Evolutionary conservation across 2,797 vertebrate genomes (phyloP), one percentile per base, ranked within the genome.

Genomic region (Aratinga solstitialis): DNA sequence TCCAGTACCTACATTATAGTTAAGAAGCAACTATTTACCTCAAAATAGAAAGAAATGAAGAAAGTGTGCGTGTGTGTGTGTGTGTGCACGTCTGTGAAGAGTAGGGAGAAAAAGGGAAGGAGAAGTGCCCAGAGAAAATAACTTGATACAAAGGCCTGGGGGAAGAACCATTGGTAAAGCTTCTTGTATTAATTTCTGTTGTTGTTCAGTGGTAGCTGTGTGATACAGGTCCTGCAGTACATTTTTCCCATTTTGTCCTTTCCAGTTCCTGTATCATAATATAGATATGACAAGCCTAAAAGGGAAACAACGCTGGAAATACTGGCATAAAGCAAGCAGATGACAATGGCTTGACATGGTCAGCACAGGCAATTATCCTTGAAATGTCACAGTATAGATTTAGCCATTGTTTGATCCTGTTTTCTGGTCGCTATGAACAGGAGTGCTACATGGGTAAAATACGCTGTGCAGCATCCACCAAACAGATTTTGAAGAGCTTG

Each of bases 1-100:
- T 98, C 98, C 97, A 93, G 97, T 98, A 97, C 97, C 96, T 97
- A 97, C 96, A 95, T 97, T 97, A 97, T 97, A 94, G 97, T 98
- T 98, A 98, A 99, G 98, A 96, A 97, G 97, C 53, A 4, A 85
- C 95, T 96, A 95, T 95, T 96, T 95, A 91, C 92, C 95, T 95
- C 86, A 89, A 90, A 96, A 90, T 67, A 67, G 79, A 95, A 89
- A 16, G 36, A 95, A 96, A 94, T 45, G 48, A 84, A 89, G 87
- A 65, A 47, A 34, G 21, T 5, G 24, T 4, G 42, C 15, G 4
- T 32, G 50, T 27, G 32, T 13, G 32, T 13, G 32, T 13, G 13
- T 8, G 14, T n/a, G 12, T n/a, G 24, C 58, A 9, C 53, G n/a
- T 48, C 10, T 20, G 5, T 50, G 69, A 75, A 88, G 29, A 85